phyloP scores from a whole-genome alignment of 2,888 invertebrate genomes.

The Charanyca ferruginea region DNA sequence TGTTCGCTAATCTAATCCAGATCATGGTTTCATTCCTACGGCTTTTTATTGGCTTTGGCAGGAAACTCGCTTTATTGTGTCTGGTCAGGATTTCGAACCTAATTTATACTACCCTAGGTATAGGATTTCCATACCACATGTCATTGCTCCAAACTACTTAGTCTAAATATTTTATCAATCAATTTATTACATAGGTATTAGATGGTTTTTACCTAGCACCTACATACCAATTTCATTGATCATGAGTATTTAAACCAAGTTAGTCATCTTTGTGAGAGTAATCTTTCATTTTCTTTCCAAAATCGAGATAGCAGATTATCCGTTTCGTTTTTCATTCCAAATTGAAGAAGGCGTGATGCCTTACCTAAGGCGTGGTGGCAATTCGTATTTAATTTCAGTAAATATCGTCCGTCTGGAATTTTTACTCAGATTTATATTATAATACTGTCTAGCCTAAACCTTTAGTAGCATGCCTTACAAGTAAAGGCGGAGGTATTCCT shows the following conservation, averaged over 20 bases:
- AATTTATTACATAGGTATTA: too few relatives aligned
- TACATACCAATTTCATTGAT: too few relatives aligned
- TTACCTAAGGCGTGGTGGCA: not conserved
- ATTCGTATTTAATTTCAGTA: constrained; percentile 26
- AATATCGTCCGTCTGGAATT: constrained; percentile 11
- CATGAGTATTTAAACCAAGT: too few relatives aligned
- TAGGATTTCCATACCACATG: not conserved
- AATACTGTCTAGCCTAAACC: constrained; percentile 2
- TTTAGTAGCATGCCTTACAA: too few relatives aligned
- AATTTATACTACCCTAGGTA: not conserved
- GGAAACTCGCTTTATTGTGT: not conserved
- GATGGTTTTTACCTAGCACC: too few relatives aligned
- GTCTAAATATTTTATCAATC: not conserved
- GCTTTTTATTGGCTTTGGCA: constrained; percentile 18
- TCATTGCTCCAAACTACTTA: too few relatives aligned
- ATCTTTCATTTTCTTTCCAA: not conserved
- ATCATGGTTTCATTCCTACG: constrained; percentile 57
- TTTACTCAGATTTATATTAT: constrained; percentile 7
- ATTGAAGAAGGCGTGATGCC: not conserved
- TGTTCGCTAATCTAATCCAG: constrained; percentile 46
- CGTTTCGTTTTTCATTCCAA: not conserved
- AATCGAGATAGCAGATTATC: not conserved
- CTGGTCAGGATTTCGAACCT: not conserved
- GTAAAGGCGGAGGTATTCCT: too few relatives aligned
- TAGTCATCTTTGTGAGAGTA: too few relatives aligned